Percentiles rank a stretch among this genome's conserved stretches.
Conservation (phyloP, 2,113 vertebrate species). For the Pristiophorus japonicus region DNA sequence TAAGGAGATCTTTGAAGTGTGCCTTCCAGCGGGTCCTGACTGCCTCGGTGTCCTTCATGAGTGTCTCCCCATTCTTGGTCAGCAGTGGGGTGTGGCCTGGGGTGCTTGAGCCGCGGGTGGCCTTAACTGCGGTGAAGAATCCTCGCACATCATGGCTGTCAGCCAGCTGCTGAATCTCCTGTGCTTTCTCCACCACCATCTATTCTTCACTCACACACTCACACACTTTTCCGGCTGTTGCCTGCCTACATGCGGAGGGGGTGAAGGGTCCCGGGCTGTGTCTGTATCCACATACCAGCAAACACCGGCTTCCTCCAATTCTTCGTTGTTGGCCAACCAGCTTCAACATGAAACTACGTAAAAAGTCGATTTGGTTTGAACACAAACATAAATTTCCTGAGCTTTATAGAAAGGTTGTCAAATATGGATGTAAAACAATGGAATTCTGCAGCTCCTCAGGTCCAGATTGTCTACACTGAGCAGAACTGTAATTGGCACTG, state of each 20-base stretch:
- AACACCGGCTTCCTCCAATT: conserved; percentile 9
- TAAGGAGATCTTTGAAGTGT: too few relatives aligned
- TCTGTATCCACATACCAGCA: background rate
- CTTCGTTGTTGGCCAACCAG: background rate
- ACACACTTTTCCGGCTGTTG: background rate
- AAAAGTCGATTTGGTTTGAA: background rate
- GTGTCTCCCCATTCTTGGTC: too few relatives aligned
- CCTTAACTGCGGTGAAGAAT: too few relatives aligned
- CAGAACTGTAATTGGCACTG: background rate
- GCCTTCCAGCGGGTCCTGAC: too few relatives aligned
- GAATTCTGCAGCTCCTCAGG: conserved; percentile 9
- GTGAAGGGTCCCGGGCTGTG: background rate
- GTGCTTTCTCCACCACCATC: too few relatives aligned
- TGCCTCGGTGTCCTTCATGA: too few relatives aligned
- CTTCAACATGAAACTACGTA: background rate
- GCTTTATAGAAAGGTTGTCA: conserved; percentile 4
- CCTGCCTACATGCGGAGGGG: background rate
- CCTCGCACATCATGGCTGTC: too few relatives aligned
- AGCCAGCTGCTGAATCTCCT: too few relatives aligned
- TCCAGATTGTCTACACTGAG: background rate
- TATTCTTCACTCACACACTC: too few relatives aligned
- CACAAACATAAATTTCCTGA: conserved; percentile 31
- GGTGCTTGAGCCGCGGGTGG: too few relatives aligned
- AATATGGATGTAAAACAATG: background rate
- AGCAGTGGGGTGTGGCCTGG: too few relatives aligned